Base-by-base conservation (phyloP, 64 coral and sea anemone genomes). In the Stichodactyla helianthus region DNA sequence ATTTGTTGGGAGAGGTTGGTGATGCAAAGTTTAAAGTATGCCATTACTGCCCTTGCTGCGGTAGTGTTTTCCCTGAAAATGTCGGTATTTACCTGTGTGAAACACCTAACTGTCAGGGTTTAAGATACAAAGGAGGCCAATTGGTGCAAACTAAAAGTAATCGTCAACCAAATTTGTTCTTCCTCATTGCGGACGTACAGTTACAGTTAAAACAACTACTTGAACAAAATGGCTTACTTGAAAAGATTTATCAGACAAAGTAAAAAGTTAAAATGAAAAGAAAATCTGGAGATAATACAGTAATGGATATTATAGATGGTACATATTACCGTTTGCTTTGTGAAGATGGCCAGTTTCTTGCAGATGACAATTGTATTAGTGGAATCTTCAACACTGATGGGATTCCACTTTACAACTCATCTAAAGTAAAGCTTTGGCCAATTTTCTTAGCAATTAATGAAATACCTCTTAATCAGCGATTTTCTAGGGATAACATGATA, bases 341-440 rank as follows among this genome's bases (percentile, higher is more conserved):
- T 71, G 71, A 88, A 77, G 86, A 88, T 55, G 76, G 54, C 6
- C 25, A 80, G 55, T 88, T 88, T 62, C 70, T 89, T 83, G 63
- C 59, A 55, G 64, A 83, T 83, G 53, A 84, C 7, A 82, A 70
- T 70, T 70, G 64, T 70, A 70, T 70, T 70, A 70, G 64, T 70
- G 64, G 64, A n/a, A 88, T 88, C 6, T 88, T 88, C 50, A 91
- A 91, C 12, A 91, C 89, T 50, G 89, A 91, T 91, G 89, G 89
- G 35, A 86, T 82, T 11, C 86, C 91, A 14, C 50, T 89, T 10
- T 93, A 89, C 79, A 83, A 59, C 19, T 87, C 86, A 23, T 88
- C 85, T 31, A 79, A 59, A 27, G 71, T 89, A 51, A 85, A 54
- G 55, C 51, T 93, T 18, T 89, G 91, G 83, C 87, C 91, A 67